These are phyloP conservation scores for Syrista parreyssii DNA, from an alignment of 2,888 invertebrate genomes.

Conservation along the genomic window DNA sequence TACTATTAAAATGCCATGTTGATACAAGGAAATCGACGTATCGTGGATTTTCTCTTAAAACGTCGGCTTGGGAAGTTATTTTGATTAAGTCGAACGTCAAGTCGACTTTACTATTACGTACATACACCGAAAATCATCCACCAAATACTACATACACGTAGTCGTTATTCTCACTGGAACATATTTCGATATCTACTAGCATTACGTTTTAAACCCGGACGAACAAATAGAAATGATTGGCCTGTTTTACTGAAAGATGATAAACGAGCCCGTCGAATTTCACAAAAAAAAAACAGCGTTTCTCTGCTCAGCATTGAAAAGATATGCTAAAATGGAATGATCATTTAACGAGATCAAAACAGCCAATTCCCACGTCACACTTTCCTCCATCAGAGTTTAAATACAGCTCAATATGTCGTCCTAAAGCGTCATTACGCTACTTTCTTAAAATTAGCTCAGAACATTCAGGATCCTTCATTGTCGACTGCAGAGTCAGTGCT, in stretches of 20 bases:
- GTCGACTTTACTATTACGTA: background rate
- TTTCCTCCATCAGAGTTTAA: background rate
- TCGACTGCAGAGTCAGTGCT: conserved; percentile 22
- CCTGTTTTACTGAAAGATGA: background rate
- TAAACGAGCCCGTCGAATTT: background rate
- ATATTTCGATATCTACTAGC: background rate
- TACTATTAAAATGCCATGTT: background rate
- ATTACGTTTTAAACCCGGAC: background rate
- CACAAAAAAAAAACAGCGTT: background rate
- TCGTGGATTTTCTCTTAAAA: background rate
- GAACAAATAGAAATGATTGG: background rate
- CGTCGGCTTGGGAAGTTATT: background rate
- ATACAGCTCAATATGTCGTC: background rate
- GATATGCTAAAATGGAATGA: background rate
- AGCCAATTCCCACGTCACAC: background rate
- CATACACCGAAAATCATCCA: background rate
- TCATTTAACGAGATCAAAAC: background rate
- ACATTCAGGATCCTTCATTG: background rate
- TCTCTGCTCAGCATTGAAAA: background rate
- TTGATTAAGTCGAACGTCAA: background rate
- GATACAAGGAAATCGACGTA: background rate
- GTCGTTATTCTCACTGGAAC: background rate
- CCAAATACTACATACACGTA: background rate
- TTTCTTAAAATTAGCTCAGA: background rate
- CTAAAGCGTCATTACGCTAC: background rate